Evolutionary conservation across 2,797 vertebrate genomes (phyloP).

Genomic region (Staurois parvus): DNA sequence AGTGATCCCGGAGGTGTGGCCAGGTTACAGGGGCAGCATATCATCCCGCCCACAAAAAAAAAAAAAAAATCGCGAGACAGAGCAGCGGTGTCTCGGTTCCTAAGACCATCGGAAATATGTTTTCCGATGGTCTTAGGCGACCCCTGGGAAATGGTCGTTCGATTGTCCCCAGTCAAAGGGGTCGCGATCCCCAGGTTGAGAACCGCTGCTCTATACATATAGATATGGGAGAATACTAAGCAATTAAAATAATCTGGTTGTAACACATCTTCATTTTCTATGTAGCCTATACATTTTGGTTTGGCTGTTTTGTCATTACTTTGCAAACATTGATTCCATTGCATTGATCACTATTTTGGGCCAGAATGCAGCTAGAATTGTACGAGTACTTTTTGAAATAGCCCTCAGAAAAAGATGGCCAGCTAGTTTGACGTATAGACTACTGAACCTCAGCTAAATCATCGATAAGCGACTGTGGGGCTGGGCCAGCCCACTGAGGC

Average conservation of each 20-base stretch:
- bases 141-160: too few relatives aligned
- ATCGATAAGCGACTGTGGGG: constrained; percentile 97
- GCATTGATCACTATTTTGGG: not conserved
- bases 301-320: not conserved
- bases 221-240: not conserved
- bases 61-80: too few relatives aligned
- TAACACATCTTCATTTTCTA: not conserved
- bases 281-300: not conserved
- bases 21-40: too few relatives aligned
- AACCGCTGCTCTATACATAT: too few relatives aligned
- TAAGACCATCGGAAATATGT: too few relatives aligned
- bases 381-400: constrained; percentile 95
- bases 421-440: constrained; percentile 92
- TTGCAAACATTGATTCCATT: not conserved
- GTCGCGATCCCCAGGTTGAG: too few relatives aligned
- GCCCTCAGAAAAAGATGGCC: constrained; percentile 96
- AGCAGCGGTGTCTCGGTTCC: too few relatives aligned
- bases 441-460: constrained; percentile 94
- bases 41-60: too few relatives aligned
- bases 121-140: too few relatives aligned
- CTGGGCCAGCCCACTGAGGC: constrained; percentile 91
- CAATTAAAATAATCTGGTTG: not conserved
- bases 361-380: constrained; percentile 95
- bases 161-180: too few relatives aligned
- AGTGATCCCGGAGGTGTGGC: too few relatives aligned